Base-by-base conservation (phyloP, 2,113 vertebrate species). In the Amia ocellicauda region DNA sequence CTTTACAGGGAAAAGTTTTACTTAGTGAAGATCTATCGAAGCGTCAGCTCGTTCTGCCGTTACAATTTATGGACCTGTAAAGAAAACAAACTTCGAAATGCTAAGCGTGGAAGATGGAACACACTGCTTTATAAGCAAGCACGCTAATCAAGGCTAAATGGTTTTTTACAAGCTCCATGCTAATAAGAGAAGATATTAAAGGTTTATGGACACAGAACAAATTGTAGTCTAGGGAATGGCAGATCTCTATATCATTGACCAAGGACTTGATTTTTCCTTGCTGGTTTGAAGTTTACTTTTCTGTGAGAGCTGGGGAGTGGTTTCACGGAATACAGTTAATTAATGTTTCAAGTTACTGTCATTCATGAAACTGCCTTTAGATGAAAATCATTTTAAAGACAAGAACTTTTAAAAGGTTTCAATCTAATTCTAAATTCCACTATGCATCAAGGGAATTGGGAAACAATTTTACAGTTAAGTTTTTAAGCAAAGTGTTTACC, bases 61-160 rank as follows among this genome's bases (percentile, higher is more conserved):
- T 31, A 54, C 54, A 49, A 69, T 85, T 86, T 85, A 85, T 74
- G 65, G 42, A 77, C 68, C 75, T 63, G 80, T 86, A 85, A 86
- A 74, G 63, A 71, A 64, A 64, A 63, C 50, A 67, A 77, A 78
- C 71, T 72, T 80, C 75, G 73, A 70, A 71, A 73, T 80, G 71
- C 78, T 76, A 45, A 74, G 71, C 78, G 71, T 75, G 69, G 73
- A 45, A 78, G 71, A 71, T 71, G 75, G 73, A 76, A 77, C 49
- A 58, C 78, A 74, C 79, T 80, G 76, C 86, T 90, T 92, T 92
- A 90, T 88, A 84, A 83, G 86, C 78, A 71, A 76, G 82, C 75
- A 73, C 61, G 85, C 90, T 93, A 91, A 92, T 93, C 90, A 91
- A 88, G 78, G 78, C 91, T 93, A 91, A 94, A 91, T 84, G 76